A percentile compares a stretch with the other conserved stretches of the same genome.
Evolutionary conservation across 2,113 vertebrate species (phyloP).

Genomic region (Lota lota): DNA sequence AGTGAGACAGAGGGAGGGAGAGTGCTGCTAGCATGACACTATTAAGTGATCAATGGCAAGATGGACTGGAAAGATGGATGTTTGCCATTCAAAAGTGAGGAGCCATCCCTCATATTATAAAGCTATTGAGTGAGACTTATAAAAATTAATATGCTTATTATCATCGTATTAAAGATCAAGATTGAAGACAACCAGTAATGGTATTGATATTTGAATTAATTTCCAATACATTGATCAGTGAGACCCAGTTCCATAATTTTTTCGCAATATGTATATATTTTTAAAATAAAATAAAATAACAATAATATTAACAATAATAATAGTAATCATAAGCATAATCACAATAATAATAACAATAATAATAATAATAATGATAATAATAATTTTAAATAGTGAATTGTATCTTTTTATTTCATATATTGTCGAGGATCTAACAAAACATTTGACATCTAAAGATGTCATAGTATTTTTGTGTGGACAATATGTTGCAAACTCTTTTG

Average conservation of each 20-base stretch:
- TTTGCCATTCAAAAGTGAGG: constrained; percentile 49
- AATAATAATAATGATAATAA: too few relatives aligned
- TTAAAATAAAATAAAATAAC: not conserved
- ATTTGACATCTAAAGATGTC: too few relatives aligned
- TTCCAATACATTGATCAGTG: constrained; percentile 56
- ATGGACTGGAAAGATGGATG: constrained; percentile 46
- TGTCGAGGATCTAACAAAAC: too few relatives aligned
- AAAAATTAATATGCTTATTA: constrained; percentile 73
- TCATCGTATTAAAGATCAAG: constrained; percentile 67
- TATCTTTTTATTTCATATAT: too few relatives aligned
- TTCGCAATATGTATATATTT: constrained; percentile 1
- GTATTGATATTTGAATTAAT: constrained; percentile 59
- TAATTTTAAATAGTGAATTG: too few relatives aligned
- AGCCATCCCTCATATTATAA: constrained; percentile 63
- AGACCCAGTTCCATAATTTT: constrained; percentile 44
- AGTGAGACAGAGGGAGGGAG: constrained; percentile 10
- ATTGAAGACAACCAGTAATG: constrained; percentile 47
- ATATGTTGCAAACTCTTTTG: too few relatives aligned
- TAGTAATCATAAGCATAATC: not conserved
- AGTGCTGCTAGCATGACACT: constrained; percentile 16
- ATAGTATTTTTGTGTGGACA: too few relatives aligned
- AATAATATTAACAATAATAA: constrained; percentile 9
- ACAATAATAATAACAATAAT: too few relatives aligned
- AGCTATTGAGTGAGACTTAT: constrained; percentile 60
- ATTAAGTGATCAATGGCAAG: constrained; percentile 56